A percentile compares a stretch with the other conserved stretches of the same genome.
phyloP scores from a whole-genome alignment of 1,140 invertebrate species.

The Orius laevigatus region DNA sequence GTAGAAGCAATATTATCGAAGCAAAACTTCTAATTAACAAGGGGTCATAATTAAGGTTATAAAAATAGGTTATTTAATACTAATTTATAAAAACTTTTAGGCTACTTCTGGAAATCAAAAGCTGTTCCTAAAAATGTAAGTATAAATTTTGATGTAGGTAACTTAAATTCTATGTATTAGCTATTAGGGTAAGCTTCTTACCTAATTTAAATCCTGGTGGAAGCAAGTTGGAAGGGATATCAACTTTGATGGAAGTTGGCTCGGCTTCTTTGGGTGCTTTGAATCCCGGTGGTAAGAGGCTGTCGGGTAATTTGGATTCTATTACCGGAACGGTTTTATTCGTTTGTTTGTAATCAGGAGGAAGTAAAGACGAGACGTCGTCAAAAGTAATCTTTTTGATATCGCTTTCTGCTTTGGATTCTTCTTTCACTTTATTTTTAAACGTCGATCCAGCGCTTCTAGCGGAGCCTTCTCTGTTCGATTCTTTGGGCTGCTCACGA shows the following conservation, averaged over 20 bases:
- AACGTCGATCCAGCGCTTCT: constrained; percentile 15
- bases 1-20: too few relatives aligned
- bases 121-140: too few relatives aligned
- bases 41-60: too few relatives aligned
- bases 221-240: constrained; percentile 26
- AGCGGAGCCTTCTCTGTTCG: constrained; percentile 16
- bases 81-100: too few relatives aligned
- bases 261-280: constrained; percentile 17
- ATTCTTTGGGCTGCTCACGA: constrained; percentile 33
- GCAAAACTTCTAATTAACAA: too few relatives aligned
- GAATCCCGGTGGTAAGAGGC: constrained; percentile 24
- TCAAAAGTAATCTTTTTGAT: constrained; percentile 25
- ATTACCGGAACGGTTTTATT: constrained; percentile 13
- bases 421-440: constrained; percentile 31
- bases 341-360: constrained; percentile 24
- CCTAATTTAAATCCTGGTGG: constrained; percentile 35
- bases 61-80: too few relatives aligned
- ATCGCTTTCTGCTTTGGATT: constrained; percentile 22
- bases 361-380: constrained; percentile 25
- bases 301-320: constrained; percentile 20
- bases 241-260: constrained; percentile 4
- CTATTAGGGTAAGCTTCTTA: constrained; percentile 1
- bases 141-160: too few relatives aligned
- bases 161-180: too few relatives aligned
- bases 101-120: too few relatives aligned